A percentile compares a stretch with the other conserved stretches of the same genome.
Evolutionary conservation across 2,113 vertebrate species (phyloP).

Genomic region (Pavo muticus): DNA sequence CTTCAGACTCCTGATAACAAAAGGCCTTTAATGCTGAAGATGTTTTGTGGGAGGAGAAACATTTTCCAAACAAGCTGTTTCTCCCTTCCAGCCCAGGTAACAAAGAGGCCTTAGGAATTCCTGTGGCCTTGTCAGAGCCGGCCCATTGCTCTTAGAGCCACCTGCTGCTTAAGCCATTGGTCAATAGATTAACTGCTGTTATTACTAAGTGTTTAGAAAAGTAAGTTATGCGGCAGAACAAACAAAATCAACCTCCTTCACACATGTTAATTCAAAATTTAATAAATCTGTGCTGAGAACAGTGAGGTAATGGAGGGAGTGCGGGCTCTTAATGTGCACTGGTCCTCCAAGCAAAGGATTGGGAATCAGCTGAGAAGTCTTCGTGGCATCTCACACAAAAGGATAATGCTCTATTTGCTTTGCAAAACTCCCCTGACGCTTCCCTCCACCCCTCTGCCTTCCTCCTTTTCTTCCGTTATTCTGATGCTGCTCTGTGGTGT

Average conservation of each 20-base stretch:
- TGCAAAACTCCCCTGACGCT: conserved; percentile 61
- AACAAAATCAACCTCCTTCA: conserved; percentile 85
- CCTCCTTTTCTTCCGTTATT: conserved; percentile 45
- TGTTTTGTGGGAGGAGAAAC: conserved; percentile 86
- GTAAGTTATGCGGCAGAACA: conserved; percentile 85
- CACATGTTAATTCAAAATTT: conserved; percentile 86
- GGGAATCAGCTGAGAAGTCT: conserved; percentile 60
- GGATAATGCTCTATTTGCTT: conserved; percentile 66
- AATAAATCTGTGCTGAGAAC: conserved; percentile 77
- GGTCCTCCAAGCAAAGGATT: conserved; percentile 51
- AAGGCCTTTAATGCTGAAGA: conserved; percentile 84
- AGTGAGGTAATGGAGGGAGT: conserved; percentile 62
- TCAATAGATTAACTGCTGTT: conserved; percentile 85
- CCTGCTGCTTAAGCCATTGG: conserved; percentile 86
- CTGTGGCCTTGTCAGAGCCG: conserved; percentile 71
- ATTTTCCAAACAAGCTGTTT: conserved; percentile 84
- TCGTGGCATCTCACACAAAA: conserved; percentile 53
- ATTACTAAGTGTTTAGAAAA: conserved; percentile 83
- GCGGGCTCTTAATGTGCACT: not conserved
- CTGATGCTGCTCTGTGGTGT: not conserved
- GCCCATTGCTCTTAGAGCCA: conserved; percentile 81
- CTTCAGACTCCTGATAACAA: conserved; percentile 83
- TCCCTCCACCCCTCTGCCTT: conserved; percentile 50
- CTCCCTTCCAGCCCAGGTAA: conserved; percentile 84
- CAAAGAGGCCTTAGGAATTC: conserved; percentile 84